Conservation (phyloP, 2,888 invertebrate species). For the Apodemia mormo region DNA sequence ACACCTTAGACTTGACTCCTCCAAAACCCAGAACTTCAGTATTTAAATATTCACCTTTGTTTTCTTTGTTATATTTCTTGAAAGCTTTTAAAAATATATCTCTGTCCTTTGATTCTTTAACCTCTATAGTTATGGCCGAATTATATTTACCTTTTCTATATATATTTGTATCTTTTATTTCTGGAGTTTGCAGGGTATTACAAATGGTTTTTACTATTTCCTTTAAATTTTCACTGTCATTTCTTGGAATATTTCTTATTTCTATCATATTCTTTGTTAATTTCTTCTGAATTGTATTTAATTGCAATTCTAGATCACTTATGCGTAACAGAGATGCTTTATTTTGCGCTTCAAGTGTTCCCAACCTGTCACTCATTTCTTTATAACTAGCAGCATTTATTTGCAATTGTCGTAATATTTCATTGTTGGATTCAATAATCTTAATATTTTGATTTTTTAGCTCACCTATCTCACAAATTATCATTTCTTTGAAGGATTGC, state of each 20-base stretch:
- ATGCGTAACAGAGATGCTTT: neutral
- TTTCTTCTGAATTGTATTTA: neutral
- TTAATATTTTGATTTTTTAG: neutral
- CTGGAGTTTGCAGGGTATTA: neutral
- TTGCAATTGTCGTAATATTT: no score
- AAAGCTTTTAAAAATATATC: neutral
- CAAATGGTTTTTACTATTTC: neutral
- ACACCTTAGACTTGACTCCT: neutral
- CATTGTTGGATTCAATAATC: neutral
- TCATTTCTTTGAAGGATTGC: neutral
- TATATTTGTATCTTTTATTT: no score
- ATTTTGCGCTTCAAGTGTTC: neutral
- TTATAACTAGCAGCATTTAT: neutral
- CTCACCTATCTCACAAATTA: neutral
- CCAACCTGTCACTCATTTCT: neutral
- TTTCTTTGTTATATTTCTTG: neutral
- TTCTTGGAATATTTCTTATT: no score
- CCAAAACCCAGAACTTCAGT: neutral
- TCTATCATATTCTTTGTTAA: no score
- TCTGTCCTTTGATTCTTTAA: neutral
- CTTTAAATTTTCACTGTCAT: neutral
- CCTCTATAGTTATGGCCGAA: neutral
- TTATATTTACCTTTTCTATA: no score
- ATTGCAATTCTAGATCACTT: neutral
- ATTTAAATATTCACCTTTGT: neutral